Evolutionary conservation across 1,140 invertebrate genomes (phyloP), one percentile per base, ranked within the genome.

Genomic region (Drosophila rhopaloa): DNA sequence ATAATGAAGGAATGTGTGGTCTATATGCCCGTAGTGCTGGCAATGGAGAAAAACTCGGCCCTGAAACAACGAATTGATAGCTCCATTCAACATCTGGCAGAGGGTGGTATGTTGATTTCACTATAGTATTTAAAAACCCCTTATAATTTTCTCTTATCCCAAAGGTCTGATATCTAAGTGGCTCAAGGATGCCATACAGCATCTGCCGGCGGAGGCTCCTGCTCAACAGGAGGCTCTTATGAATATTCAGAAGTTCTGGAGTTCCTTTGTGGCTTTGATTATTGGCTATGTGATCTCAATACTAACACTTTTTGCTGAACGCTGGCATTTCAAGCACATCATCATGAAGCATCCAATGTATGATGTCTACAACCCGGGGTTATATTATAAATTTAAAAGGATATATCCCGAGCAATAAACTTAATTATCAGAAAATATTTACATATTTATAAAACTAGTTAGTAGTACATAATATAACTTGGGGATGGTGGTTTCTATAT

Each of bases 1-100:
- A 96, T 97, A 16, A 97, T 97, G 96, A 92, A 93, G 35, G 95
- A 96, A 63, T 97, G 96, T 92, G 94, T 96, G 2, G 95, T 97
- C 19, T 94, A 96, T 65, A 96, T 97, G 94, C 96, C 96, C 0
- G 94, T 97, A 46, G 96, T 96, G 4, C 93, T 97, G 61, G 96
- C 96, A 3, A 93, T 97, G 78, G 95, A 96, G 80, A 97, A 96
- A 81, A 97, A 97, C 92, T 97, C 96, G 1, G 95, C 96, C 5
- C 90, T 97, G 1, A 97, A 96, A 79, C 93, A 94, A 1, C 92
- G 94, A 56, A 94, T 96, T 19, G 95, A 97, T 91, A 93, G 93
- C 73, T 94, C 95, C 62, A 92, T 97, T 29, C 92, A 94, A 70
- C 93, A 94, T 62, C 93, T 97, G 19, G 93, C 95, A 0, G 96